Conservation (phyloP, 2,797 vertebrate genomes). For the Chanos chanos region DNA sequence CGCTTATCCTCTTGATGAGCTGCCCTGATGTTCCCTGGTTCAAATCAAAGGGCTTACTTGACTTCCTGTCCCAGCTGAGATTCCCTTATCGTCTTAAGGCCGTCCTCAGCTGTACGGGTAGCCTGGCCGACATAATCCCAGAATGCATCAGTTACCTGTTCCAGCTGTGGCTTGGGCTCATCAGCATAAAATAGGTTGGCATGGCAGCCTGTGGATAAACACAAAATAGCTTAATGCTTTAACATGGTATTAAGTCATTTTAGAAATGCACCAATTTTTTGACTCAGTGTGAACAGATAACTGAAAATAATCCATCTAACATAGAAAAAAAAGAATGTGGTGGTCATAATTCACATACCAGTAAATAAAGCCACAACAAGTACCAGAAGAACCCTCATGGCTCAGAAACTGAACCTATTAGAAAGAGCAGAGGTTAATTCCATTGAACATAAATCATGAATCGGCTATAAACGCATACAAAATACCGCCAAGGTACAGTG, state of each 20-base stretch:
- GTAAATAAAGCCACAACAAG: constrained; percentile 34
- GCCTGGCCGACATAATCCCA: constrained; percentile 70
- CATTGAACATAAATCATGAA: too few relatives aligned
- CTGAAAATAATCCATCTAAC: too few relatives aligned
- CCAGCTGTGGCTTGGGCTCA: constrained; percentile 62
- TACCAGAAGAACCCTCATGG: constrained; percentile 37
- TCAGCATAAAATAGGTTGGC: constrained; percentile 68
- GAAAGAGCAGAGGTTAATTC: constrained; percentile 25
- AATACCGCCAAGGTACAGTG: too few relatives aligned
- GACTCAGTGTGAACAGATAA: too few relatives aligned
- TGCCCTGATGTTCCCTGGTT: too few relatives aligned
- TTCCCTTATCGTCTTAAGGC: constrained; percentile 66
- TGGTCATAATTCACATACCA: constrained; percentile 31
- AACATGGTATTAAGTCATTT: too few relatives aligned
- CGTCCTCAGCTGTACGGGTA: constrained; percentile 67
- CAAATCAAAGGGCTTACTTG: constrained; percentile 73
- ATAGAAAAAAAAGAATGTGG: too few relatives aligned
- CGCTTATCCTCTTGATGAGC: too few relatives aligned
- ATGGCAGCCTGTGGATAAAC: constrained; percentile 57
- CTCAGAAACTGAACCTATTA: constrained; percentile 22
- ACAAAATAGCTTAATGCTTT: neutral
- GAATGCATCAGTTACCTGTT: constrained; percentile 69
- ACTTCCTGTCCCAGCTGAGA: constrained; percentile 73
- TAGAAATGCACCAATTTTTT: too few relatives aligned
- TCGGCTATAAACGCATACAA: too few relatives aligned